A percentile compares a stretch with the other conserved stretches of the same genome.
phyloP scores from a whole-genome alignment of 1,140 invertebrate species.

The Trissolcus basalis region DNA sequence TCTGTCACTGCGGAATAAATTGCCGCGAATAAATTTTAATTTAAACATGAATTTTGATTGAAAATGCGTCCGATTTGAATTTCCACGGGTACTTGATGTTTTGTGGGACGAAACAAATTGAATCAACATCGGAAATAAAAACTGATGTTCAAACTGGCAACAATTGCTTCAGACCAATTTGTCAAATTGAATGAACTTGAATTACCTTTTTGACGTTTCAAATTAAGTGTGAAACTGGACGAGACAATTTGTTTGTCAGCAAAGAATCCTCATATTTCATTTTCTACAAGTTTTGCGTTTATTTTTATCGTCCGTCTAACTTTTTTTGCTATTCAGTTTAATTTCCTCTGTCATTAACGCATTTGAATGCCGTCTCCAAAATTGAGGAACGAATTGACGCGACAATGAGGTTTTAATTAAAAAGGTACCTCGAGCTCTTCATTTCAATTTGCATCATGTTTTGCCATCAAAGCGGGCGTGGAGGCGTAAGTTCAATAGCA shows the following conservation, averaged over 20 bases:
- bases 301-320: neutral
- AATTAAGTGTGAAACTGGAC: slow-evolving; percentile 14
- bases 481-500: slow-evolving; percentile 23
- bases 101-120: no score
- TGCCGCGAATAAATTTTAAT: neutral
- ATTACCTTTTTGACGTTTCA: slow-evolving; percentile 39
- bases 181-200: slow-evolving; percentile 34
- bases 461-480: neutral
- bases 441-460: slow-evolving; percentile 26
- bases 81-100: no score
- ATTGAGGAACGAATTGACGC: neutral
- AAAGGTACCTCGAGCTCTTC: neutral
- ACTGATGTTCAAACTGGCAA: neutral
- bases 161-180: no score
- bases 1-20: no score
- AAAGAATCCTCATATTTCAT: no score
- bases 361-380: neutral
- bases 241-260: no score
- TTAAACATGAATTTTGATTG: no score
- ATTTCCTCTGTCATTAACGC: neutral
- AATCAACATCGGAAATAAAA: no score
- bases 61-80: slow-evolving; percentile 1
- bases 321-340: neutral
- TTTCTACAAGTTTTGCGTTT: neutral
- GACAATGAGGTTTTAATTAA: slow-evolving; percentile 16